Percentiles rank a stretch among this genome's conserved stretches.
Evolutionary conservation across 1,140 invertebrate species (phyloP).

Genomic region (Agraylea sexmaculata): DNA sequence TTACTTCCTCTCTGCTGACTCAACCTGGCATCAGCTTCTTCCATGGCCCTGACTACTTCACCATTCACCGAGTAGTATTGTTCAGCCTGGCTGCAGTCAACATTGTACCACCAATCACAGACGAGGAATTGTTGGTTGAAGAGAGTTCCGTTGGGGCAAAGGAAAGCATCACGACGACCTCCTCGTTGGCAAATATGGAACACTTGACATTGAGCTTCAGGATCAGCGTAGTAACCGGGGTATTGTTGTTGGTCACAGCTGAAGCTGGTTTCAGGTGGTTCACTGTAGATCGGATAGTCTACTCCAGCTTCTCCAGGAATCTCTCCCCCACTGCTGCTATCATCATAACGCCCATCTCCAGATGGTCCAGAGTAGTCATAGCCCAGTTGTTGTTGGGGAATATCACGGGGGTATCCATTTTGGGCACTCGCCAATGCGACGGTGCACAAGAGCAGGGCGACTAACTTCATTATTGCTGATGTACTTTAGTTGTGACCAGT

Average conservation of each 20-base stretch:
- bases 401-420: constrained; percentile 21
- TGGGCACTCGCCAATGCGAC: constrained; percentile 13
- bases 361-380: constrained; percentile 8
- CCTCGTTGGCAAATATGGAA: constrained; percentile 42
- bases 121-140: constrained; percentile 45
- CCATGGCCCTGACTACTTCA: constrained; percentile 17
- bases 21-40: constrained; percentile 19
- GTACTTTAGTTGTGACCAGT: too few relatives aligned
- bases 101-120: constrained; percentile 46
- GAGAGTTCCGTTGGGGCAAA: constrained; percentile 48
- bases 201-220: constrained; percentile 38
- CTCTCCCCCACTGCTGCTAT: constrained; percentile 8
- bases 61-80: constrained; percentile 19
- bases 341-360: constrained; percentile 5
- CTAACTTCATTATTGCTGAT: too few relatives aligned
- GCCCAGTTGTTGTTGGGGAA: constrained; percentile 14
- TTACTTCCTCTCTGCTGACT: constrained; percentile 5
- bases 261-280: constrained; percentile 46
- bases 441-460: constrained; percentile 10
- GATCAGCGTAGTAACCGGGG: constrained; percentile 42
- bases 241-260: constrained; percentile 35
- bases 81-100: constrained; percentile 33
- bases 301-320: constrained; percentile 28
- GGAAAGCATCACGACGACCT: constrained; percentile 37
- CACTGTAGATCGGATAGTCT: constrained; percentile 48